Evolutionary conservation across 2,888 invertebrate species (phyloP).

Genomic region (Acanthosepion pharaonis): DNA sequence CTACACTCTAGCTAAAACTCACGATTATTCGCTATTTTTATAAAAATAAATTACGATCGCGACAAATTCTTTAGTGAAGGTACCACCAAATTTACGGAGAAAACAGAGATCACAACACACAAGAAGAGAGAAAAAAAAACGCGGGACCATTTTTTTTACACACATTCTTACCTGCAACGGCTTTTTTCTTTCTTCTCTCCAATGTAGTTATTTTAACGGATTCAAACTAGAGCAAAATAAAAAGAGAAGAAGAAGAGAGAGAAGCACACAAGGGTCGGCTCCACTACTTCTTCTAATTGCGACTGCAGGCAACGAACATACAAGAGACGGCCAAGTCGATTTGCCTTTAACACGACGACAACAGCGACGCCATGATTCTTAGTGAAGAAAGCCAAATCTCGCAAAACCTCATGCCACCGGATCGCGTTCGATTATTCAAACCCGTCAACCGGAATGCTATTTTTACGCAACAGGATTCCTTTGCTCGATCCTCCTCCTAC

Average conservation of each 20-base stretch:
- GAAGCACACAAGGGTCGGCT: not conserved
- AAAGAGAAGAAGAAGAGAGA: not conserved
- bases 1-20: no score
- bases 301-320: not conserved
- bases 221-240: not conserved
- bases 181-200: constrained; percentile 22
- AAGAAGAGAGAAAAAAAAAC: not conserved
- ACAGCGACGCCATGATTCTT: not conserved
- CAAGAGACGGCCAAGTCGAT: not conserved
- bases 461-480: constrained; percentile 33
- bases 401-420: not conserved
- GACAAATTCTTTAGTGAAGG: no score
- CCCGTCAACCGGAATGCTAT: constrained; percentile 33
- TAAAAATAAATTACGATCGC: no score
- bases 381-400: not conserved
- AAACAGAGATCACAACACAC: not conserved
- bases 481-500: not conserved
- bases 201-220: constrained; percentile 11
- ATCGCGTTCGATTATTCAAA: constrained; percentile 33
- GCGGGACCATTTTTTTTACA: not conserved
- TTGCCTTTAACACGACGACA: not conserved
- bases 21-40: no score
- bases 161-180: constrained; percentile 5
- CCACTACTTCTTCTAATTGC: no score
- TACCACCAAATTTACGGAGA: not conserved